A percentile compares a stretch with the other conserved stretches of the same genome.
Evolutionary conservation across 2,113 vertebrate species (phyloP).

Genomic region (Corynorhinus townsendii): DNA sequence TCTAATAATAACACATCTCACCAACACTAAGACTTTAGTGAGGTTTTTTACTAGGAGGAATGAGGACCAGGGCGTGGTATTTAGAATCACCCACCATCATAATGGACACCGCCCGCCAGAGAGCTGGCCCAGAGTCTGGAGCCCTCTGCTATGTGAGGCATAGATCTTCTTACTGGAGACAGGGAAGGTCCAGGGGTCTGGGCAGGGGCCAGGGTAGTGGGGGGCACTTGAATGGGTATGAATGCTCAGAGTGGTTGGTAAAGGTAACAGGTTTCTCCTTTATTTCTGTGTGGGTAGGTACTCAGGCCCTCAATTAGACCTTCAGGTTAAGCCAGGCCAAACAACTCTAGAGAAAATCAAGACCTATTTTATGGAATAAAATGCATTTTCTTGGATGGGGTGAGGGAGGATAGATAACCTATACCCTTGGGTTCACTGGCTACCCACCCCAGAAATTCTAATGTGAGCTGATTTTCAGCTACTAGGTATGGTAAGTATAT

Average conservation of each 20-base stretch:
- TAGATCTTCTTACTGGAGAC: background rate
- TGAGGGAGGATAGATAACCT: background rate
- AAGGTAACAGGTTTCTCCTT: background rate
- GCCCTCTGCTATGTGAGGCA: background rate
- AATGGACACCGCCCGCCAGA: background rate
- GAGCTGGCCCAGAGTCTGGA: fast-evolving
- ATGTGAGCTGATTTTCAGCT: background rate
- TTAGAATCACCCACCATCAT: background rate
- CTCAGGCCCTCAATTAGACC: background rate
- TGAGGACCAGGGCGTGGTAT: background rate
- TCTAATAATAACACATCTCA: background rate
- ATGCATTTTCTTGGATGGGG: background rate
- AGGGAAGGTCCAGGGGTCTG: background rate
- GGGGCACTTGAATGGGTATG: background rate
- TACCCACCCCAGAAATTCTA: background rate
- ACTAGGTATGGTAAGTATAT: background rate
- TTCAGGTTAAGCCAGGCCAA: background rate
- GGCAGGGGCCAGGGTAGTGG: background rate
- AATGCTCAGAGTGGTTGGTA: background rate
- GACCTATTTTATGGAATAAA: background rate
- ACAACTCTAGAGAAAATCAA: background rate
- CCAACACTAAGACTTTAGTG: background rate
- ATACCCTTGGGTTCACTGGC: background rate
- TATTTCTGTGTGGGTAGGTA: background rate
- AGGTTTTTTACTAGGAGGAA: background rate